phyloP scores from a whole-genome alignment of 2,797 vertebrate genomes.

The Lutra lutra region DNA sequence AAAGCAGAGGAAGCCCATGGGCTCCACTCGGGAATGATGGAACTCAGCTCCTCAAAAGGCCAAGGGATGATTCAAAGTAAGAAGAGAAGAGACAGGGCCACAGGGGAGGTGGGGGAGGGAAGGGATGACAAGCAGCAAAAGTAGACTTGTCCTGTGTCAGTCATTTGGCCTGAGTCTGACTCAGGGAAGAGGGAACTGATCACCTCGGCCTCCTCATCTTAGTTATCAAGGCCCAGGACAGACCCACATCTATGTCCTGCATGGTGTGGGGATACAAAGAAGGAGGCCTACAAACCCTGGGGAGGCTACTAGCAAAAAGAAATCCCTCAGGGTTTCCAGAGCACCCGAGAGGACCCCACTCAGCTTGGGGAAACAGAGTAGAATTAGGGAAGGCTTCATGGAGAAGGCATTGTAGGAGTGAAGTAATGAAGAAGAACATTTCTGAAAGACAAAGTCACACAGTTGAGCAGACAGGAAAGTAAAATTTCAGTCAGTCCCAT shows the following conservation, averaged over 20 bases:
- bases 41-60: neutral
- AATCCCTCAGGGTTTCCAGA: neutral
- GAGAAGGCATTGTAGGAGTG: neutral
- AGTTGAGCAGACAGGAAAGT: neutral
- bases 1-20: neutral
- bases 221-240: too few species aligned
- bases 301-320: neutral
- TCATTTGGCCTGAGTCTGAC: neutral
- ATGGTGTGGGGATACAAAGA: neutral
- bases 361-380: neutral
- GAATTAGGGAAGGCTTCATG: neutral
- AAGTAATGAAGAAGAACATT: neutral
- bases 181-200: neutral
- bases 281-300: neutral
- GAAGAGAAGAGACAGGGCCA: neutral
- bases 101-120: rapidly evolving
- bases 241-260: neutral
- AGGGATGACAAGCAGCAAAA: neutral
- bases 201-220: neutral
- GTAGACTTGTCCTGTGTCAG: neutral
- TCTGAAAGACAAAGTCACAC: neutral
- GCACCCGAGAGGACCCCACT: neutral
- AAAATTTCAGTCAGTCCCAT: neutral
- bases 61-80: neutral
- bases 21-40: neutral